phyloP scores from a whole-genome alignment of 2,888 invertebrate species.

The Xestia ashworthii region DNA sequence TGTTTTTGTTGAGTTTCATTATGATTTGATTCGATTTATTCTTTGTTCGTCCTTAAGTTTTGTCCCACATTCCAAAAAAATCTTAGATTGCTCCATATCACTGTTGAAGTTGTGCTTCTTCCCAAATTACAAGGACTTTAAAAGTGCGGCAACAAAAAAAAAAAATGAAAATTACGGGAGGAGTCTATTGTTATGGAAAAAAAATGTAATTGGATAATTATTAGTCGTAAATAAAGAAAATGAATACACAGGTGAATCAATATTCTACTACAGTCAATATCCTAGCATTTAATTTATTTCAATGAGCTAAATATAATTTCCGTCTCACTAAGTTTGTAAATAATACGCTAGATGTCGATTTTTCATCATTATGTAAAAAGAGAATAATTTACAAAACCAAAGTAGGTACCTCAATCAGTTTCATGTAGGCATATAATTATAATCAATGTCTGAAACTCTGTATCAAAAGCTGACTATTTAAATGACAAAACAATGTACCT shows the following conservation, averaged over 20 bases:
- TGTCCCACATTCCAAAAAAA: too few relatives aligned
- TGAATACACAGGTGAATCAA: background rate
- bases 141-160: too few relatives aligned
- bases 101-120: too few relatives aligned
- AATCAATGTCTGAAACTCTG: background rate
- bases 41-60: too few relatives aligned
- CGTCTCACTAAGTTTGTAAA: background rate
- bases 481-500: background rate
- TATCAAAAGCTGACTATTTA: background rate
- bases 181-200: too few relatives aligned
- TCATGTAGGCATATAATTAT: background rate
- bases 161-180: too few relatives aligned
- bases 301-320: background rate
- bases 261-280: background rate
- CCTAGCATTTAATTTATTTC: background rate
- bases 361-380: background rate
- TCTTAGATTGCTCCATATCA: too few relatives aligned
- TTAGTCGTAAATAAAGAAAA: too few relatives aligned
- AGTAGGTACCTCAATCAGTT: background rate
- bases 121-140: too few relatives aligned
- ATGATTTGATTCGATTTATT: background rate
- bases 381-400: background rate
- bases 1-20: slow-evolving; percentile 4
- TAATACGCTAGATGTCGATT: background rate
- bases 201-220: too few relatives aligned